Percentiles rank a stretch among this genome's conserved stretches.
Conservation (phyloP, 2,113 vertebrate species). For the Clinocottus analis region DNA sequence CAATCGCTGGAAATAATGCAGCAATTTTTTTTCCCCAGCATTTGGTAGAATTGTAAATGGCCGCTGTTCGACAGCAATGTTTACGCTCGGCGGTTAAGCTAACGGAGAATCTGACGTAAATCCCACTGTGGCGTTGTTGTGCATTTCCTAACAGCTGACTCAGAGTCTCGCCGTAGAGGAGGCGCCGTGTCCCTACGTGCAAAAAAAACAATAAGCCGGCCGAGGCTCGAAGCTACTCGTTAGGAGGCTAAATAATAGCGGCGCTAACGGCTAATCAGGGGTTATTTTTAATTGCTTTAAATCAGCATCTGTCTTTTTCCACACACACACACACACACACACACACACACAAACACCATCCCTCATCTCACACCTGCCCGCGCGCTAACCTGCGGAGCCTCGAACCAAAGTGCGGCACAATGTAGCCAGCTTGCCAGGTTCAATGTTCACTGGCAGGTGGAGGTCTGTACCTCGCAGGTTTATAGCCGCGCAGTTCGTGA, state of each 20-base stretch:
- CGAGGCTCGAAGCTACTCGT: slow-evolving; percentile 36
- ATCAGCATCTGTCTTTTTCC: slow-evolving; percentile 25
- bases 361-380: slow-evolving; percentile 45
- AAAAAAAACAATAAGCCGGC: slow-evolving; percentile 33
- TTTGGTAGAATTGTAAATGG: slow-evolving; percentile 15
- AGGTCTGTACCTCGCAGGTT: slow-evolving; percentile 54
- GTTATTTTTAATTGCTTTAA: slow-evolving; percentile 38
- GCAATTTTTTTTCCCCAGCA: slow-evolving; percentile 30
- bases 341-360: background rate
- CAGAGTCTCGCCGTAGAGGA: slow-evolving; percentile 1
- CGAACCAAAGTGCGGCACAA: slow-evolving; percentile 11
- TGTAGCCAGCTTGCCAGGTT: slow-evolving; percentile 35
- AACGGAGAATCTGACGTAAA: slow-evolving; percentile 35
- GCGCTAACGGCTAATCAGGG: slow-evolving; percentile 2
- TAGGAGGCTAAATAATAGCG: slow-evolving; percentile 39
- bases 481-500: slow-evolving; percentile 52
- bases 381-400: slow-evolving; percentile 25
- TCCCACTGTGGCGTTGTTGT: background rate
- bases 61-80: slow-evolving; percentile 10
- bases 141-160: slow-evolving; percentile 35
- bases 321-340: background rate
- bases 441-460: slow-evolving; percentile 57
- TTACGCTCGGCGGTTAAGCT: slow-evolving; percentile 42
- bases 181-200: slow-evolving; percentile 12
- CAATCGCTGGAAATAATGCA: slow-evolving; percentile 30